phyloP scores from a whole-genome alignment of 2,113 vertebrate genomes.

The Eleginops maclovinus region DNA sequence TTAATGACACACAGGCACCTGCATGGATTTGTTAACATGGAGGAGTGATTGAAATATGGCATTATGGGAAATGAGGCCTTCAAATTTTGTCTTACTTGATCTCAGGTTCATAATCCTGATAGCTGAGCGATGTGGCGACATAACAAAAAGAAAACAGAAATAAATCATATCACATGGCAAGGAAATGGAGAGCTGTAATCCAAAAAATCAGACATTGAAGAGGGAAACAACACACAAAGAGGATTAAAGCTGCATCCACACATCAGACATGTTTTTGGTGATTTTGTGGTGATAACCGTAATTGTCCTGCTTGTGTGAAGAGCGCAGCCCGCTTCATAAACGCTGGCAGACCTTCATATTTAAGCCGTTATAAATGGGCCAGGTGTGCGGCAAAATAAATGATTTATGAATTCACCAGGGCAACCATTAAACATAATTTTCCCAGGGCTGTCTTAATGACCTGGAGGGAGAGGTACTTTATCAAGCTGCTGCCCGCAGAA shows the following conservation, averaged over 20 bases:
- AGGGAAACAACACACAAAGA: constrained; percentile 35
- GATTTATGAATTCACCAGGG: constrained; percentile 83
- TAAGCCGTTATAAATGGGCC: constrained; percentile 78
- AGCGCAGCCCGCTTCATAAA: constrained; percentile 63
- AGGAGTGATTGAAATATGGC: constrained; percentile 81
- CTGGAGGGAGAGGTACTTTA: constrained; percentile 81
- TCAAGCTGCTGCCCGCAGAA: constrained; percentile 71
- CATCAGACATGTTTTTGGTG: constrained; percentile 36
- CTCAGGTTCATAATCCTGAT: constrained; percentile 96
- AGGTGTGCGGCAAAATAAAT: constrained; percentile 83
- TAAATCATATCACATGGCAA: constrained; percentile 49
- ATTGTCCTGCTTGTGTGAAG: constrained; percentile 58
- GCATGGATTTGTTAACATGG: constrained; percentile 83
- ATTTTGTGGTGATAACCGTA: constrained; percentile 52
- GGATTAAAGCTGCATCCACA: constrained; percentile 32
- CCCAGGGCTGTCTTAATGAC: constrained; percentile 84
- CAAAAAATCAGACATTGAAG: constrained; percentile 32
- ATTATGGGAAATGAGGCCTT: constrained; percentile 65
- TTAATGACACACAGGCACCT: constrained; percentile 61
- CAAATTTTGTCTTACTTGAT: constrained; percentile 96
- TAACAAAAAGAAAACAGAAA: constrained; percentile 81
- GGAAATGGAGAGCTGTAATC: constrained; percentile 14
- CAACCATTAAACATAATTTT: constrained; percentile 85
- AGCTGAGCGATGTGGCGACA: constrained; percentile 89
- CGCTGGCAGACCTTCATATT: constrained; percentile 67